Evolutionary conservation across 2,797 vertebrate genomes (phyloP).

Genomic region (Bovichtus diacanthus): DNA sequence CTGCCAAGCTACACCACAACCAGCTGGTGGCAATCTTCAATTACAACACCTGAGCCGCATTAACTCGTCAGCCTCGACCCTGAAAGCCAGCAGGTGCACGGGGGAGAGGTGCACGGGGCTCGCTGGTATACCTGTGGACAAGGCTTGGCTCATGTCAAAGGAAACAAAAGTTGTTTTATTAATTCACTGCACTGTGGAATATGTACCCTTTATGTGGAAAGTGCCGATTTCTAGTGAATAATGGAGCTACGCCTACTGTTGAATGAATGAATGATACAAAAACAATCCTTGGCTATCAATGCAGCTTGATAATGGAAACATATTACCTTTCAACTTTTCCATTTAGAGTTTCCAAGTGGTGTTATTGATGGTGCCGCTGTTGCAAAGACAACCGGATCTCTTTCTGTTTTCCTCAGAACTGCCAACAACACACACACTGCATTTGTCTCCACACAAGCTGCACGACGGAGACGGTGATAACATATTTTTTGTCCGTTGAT

Average conservation of each 20-base stretch:
- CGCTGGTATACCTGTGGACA: slow-evolving; percentile 27
- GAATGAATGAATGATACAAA: no score
- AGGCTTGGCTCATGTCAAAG: slow-evolving; percentile 35
- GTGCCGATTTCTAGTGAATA: slow-evolving; percentile 8
- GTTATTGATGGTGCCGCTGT: no score
- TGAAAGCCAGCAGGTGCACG: slow-evolving; percentile 61
- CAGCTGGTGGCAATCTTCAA: slow-evolving; percentile 80
- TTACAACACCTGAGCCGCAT: slow-evolving; percentile 79
- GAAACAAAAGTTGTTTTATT: slow-evolving; percentile 43
- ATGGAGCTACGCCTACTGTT: background rate
- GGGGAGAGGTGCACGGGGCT: slow-evolving; percentile 26
- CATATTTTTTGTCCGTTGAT: no score
- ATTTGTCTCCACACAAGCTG: no score
- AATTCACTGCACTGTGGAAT: slow-evolving; percentile 14
- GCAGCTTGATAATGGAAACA: no score
- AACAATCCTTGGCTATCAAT: no score
- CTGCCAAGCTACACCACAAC: slow-evolving; percentile 74
- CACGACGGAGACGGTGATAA: no score
- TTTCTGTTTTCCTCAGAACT: no score
- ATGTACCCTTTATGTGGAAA: slow-evolving; percentile 14
- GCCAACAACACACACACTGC: no score
- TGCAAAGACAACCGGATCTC: no score
- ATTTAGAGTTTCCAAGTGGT: no score
- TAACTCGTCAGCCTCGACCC: slow-evolving; percentile 63
- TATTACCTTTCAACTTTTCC: no score